Percentiles rank a stretch among this genome's conserved stretches.
Evolutionary conservation across 2,888 invertebrate genomes (phyloP).

Genomic region (Sphaerophoria taeniata): DNA sequence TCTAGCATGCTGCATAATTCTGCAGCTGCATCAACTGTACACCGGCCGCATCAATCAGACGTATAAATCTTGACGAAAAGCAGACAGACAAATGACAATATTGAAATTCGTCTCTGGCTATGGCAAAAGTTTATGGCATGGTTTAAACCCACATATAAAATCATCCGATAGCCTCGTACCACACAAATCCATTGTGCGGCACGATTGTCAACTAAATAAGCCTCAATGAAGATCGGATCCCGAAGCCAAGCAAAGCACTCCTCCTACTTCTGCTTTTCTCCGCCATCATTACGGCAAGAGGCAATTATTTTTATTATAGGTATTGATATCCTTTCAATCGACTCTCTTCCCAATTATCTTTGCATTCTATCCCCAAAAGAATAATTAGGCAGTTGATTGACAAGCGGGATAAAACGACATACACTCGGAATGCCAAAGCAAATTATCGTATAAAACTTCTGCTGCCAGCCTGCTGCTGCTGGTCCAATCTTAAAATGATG

Average conservation of each 20-base stretch:
- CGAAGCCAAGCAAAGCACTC: neutral
- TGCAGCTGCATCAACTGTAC: constrained; percentile 22
- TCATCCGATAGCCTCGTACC: constrained; percentile 8
- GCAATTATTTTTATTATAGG: constrained; percentile 78
- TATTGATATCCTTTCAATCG: constrained; percentile 79
- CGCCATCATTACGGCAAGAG: constrained; percentile 22
- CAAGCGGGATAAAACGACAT: constrained; percentile 83
- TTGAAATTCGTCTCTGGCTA: constrained; percentile 59
- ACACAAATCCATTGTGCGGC: constrained; percentile 55
- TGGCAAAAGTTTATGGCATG: constrained; percentile 56
- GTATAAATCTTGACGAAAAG: constrained; percentile 46
- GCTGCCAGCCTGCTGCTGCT: neutral
- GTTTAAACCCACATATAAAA: constrained; percentile 52
- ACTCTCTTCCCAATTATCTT: constrained; percentile 81
- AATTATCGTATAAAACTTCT: constrained; percentile 78
- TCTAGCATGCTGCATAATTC: constrained; percentile 34
- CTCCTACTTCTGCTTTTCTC: constrained; percentile 2
- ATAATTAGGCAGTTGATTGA: constrained; percentile 83
- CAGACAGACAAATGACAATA: constrained; percentile 74
- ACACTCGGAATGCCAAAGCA: constrained; percentile 83
- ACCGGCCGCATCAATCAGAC: constrained; percentile 14
- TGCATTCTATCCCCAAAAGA: constrained; percentile 81
- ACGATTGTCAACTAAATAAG: constrained; percentile 32
- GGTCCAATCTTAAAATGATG: constrained; percentile 34
- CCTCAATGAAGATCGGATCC: neutral